phyloP scores from a whole-genome alignment of 2,113 vertebrate species.

The Phaetusa simplex region DNA sequence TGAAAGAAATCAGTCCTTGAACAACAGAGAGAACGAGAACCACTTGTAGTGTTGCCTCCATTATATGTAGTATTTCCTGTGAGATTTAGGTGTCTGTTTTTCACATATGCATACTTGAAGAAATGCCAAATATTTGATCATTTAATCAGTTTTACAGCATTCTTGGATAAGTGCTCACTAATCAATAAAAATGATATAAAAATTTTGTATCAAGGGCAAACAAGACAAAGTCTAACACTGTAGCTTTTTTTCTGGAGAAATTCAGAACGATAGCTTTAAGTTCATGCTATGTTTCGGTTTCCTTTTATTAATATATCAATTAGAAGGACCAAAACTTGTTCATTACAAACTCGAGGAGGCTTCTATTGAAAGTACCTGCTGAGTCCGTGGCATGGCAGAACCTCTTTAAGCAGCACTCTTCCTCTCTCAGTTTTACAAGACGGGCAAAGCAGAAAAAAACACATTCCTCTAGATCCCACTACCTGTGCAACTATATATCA shows the following conservation, averaged over 20 bases:
- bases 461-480: background rate
- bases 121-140: background rate
- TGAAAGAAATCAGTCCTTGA: background rate
- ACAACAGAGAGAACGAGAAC: background rate
- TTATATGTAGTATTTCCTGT: background rate
- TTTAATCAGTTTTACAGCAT: background rate
- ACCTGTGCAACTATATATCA: background rate
- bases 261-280: background rate
- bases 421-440: background rate
- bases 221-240: background rate
- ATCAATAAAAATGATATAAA: background rate
- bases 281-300: background rate
- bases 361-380: background rate
- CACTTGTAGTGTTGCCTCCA: background rate
- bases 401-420: background rate
- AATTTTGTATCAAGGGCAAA: background rate
- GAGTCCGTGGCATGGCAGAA: background rate
- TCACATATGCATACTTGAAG: background rate
- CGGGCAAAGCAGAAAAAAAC: background rate
- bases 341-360: background rate
- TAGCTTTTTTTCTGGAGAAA: background rate
- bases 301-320: background rate
- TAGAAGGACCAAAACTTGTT: background rate
- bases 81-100: constrained; percentile 1
- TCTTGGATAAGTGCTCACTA: background rate